Percentiles rank a stretch among this genome's conserved stretches.
These are phyloP conservation scores for Tiaroga cobitis DNA, from an alignment of 2,797 vertebrate species.

Conservation along the genomic window DNA sequence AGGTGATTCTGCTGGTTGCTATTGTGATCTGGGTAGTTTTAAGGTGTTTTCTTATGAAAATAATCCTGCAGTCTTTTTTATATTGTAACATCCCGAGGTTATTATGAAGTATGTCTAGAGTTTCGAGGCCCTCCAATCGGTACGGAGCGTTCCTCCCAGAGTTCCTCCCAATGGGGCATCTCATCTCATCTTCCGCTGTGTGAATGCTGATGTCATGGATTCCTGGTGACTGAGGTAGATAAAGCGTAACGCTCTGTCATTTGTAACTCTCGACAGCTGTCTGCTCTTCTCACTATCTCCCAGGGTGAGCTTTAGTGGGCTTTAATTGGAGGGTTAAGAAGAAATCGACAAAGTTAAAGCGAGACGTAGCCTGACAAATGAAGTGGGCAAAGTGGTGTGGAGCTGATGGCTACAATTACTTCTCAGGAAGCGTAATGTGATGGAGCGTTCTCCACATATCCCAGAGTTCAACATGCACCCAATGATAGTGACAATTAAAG, in stretches of 20 bases:
- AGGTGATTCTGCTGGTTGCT: neutral
- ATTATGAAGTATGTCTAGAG: neutral
- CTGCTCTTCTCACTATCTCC: slow-evolving; percentile 56
- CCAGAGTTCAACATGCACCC: slow-evolving; percentile 18
- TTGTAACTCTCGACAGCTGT: slow-evolving; percentile 72
- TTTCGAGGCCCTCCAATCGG: neutral
- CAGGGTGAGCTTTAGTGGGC: slow-evolving; percentile 57
- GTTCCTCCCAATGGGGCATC: neutral
- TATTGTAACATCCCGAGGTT: neutral
- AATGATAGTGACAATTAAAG: neutral
- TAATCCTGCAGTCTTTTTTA: neutral
- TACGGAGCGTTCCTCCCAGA: neutral
- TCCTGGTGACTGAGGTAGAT: slow-evolving; percentile 70
- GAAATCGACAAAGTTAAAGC: slow-evolving; percentile 65
- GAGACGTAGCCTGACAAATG: slow-evolving; percentile 65
- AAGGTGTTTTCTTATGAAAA: neutral
- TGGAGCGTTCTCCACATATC: slow-evolving; percentile 20
- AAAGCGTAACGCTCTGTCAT: slow-evolving; percentile 61
- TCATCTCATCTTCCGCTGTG: neutral
- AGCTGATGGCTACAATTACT: slow-evolving; percentile 58
- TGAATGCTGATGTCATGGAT: slow-evolving; percentile 73
- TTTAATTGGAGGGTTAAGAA: slow-evolving; percentile 67
- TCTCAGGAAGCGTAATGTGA: slow-evolving; percentile 43
- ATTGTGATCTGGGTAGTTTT: neutral
- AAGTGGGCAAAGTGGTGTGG: slow-evolving; percentile 52